phyloP scores from a whole-genome alignment of 2,797 vertebrate genomes.

The Parauchenoglanis punctatus region DNA sequence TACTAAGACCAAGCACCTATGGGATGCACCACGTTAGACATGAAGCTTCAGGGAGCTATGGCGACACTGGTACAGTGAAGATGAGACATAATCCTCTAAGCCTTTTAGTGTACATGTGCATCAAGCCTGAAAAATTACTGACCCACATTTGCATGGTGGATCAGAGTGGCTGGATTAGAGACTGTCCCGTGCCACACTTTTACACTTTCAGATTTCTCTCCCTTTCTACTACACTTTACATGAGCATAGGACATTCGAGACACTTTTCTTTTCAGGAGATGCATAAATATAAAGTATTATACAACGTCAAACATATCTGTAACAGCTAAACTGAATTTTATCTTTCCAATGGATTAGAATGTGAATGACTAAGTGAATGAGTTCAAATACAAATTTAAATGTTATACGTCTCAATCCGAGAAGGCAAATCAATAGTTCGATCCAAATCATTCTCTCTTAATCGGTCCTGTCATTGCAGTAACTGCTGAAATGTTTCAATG shows the following conservation, averaged over 20 bases:
- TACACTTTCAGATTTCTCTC: background rate
- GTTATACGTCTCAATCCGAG: background rate
- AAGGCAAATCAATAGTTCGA: background rate
- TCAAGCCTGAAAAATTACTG: slow-evolving; percentile 3
- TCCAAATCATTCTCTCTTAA: background rate
- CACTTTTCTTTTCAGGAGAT: background rate
- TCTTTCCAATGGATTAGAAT: background rate
- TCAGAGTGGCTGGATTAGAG: slow-evolving; percentile 3
- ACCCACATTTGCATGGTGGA: slow-evolving; percentile 3
- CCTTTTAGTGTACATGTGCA: slow-evolving; percentile 4
- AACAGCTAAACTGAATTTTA: background rate
- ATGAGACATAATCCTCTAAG: slow-evolving; percentile 67
- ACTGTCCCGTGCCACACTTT: background rate
- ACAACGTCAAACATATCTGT: background rate
- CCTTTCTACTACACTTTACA: background rate
- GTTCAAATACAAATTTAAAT: too few relatives aligned
- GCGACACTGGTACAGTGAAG: slow-evolving; percentile 55
- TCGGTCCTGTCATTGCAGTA: background rate
- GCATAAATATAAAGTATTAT: background rate
- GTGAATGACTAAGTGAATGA: too few relatives aligned
- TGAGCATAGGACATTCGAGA: background rate
- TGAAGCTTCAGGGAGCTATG: slow-evolving; percentile 16
- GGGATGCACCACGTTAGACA: background rate
- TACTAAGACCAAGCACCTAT: background rate
- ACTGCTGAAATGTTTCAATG: background rate